Conservation (phyloP, 2,113 vertebrate genomes). For the Spermophilus dauricus region DNA sequence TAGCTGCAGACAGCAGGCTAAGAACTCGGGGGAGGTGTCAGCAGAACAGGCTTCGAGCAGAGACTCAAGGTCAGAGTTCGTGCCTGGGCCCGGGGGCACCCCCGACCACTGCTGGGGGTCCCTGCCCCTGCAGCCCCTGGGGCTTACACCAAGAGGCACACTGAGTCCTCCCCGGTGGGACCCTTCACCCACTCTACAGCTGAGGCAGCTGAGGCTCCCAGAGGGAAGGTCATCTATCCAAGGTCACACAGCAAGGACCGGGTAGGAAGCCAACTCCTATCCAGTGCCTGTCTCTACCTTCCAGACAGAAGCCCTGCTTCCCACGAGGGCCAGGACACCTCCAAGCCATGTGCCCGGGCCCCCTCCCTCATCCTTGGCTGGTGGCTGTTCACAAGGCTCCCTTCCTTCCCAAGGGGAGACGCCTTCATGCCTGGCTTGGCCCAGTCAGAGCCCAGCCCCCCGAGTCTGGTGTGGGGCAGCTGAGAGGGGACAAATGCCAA, state of each 20-base stretch:
- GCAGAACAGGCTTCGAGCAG: conserved; percentile 61
- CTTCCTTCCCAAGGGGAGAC: not conserved
- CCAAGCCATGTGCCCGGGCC: not conserved
- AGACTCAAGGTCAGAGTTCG: conserved; percentile 62
- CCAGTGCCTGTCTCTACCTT: not conserved
- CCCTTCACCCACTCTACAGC: not conserved
- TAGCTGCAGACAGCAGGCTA: conserved; percentile 81
- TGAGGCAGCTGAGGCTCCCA: conserved; percentile 1
- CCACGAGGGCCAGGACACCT: not conserved
- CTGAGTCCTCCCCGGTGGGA: not conserved
- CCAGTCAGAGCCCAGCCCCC: not conserved
- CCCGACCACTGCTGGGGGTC: not conserved
- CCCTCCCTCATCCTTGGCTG: too few species aligned
- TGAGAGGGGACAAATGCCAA: not conserved
- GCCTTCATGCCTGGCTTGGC: not conserved
- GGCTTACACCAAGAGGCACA: not conserved
- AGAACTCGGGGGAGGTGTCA: conserved; percentile 58
- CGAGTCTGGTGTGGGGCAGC: not conserved
- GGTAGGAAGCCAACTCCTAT: not conserved
- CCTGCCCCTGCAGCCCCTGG: too few species aligned
- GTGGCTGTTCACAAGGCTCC: not conserved
- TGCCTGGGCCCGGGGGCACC: not conserved
- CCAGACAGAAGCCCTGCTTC: not conserved
- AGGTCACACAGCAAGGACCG: not conserved
- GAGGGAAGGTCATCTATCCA: not conserved